Evolutionary conservation across 2,888 invertebrate species (phyloP).

Genomic region (Macroteleia sp.): DNA sequence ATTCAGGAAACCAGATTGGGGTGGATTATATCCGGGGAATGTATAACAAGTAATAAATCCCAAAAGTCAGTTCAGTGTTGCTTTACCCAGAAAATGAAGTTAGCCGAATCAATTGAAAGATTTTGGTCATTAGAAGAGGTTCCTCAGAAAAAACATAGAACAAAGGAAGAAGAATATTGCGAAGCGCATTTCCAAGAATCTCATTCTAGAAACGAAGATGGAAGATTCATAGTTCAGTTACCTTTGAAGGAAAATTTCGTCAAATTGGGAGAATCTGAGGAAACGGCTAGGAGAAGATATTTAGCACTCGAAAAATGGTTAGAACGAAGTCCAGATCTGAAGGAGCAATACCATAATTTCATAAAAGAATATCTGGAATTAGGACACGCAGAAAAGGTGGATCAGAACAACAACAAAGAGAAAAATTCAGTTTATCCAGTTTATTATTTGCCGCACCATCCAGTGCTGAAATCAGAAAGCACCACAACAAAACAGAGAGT

Average conservation of each 20-base stretch:
- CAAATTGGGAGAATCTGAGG: constrained; percentile 16
- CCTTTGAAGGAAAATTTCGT: constrained; percentile 5
- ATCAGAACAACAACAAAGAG: neutral
- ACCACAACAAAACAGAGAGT: constrained; percentile 71
- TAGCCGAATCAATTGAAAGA: neutral
- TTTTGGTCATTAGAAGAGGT: constrained; percentile 21
- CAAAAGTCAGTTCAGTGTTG: neutral
- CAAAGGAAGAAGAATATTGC: neutral
- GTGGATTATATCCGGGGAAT: neutral
- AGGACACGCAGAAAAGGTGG: constrained; percentile 42
- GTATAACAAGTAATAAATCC: too few relatives aligned
- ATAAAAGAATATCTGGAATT: constrained; percentile 46
- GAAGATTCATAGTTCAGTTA: constrained; percentile 1
- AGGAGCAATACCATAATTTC: neutral
- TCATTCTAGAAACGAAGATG: neutral
- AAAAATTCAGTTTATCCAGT: too few relatives aligned
- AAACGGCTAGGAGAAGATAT: constrained; percentile 2
- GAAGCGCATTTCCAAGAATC: neutral
- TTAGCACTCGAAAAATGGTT: constrained; percentile 8
- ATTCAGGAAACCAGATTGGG: neutral
- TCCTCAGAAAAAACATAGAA: neutral
- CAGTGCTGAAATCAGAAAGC: constrained; percentile 66
- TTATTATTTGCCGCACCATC: neutral
- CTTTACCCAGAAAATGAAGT: neutral
- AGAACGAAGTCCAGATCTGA: neutral